Evolutionary conservation across 2,888 invertebrate species (phyloP), one percentile per base, ranked within the genome.

Genomic region (Cataglyphis altisquamis): DNA sequence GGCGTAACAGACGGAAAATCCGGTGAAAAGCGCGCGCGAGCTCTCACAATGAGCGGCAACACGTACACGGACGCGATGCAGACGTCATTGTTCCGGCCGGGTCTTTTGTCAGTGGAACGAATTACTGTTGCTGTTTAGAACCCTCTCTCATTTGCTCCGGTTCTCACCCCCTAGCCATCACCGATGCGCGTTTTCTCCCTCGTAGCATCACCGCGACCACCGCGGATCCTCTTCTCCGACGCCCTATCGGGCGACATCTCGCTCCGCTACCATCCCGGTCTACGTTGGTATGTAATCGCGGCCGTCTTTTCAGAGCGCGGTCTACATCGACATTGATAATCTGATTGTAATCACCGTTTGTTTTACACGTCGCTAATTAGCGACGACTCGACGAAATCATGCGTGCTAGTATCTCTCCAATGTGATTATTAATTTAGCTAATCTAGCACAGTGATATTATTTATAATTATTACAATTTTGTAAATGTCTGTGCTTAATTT

Each of bases 41-140:
- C 72, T 72, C 45, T 60, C 75, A 86, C 84, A 81, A 84, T 74
- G 78, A 81, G 82, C 83, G 85, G 83, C 82, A 74, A 52, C 66
- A 83, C 73, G 62, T 73, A 82, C 84, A 75, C 83, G 63, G 88
- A 72, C 83, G 70, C 73, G 63, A 85, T 73, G 87, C 84, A 84
- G 86, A 86, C 86, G 85, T 90, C 88, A 92, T 92, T 93, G 92
- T 92, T 90, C 84, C 81, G 80, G 75, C 63, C 84, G 83, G 83
- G 83, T 78, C 90, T 89, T 92, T 93, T 92, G 92, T 92, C 91
- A 89, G 88, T 88, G 89, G 89, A 92, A 91, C 90, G 92, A 92
- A 93, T 93, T 92, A 93, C 89, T 90, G 88, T 91, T 92, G 89
- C 91, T 91, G 90, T 91, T 92, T 92, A 91, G 88, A 85, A 83